These are phyloP conservation scores for Myopa tessellatipennis DNA, from an alignment of 2,888 invertebrate species.

Conservation along the genomic window DNA sequence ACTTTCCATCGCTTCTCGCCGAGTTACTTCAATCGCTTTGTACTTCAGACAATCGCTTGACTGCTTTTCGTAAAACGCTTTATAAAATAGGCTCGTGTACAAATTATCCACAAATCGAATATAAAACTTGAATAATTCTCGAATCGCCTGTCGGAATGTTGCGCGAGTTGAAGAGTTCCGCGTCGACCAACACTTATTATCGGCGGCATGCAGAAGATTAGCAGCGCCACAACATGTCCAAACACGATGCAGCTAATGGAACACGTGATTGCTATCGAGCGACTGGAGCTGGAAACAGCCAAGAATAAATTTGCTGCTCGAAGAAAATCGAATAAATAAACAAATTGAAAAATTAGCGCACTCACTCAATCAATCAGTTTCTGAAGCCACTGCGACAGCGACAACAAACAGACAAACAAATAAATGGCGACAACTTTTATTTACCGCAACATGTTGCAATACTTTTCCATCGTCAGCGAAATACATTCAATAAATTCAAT, in stretches of 20 bases:
- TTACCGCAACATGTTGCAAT: slow-evolving; percentile 8
- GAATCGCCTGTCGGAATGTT: slow-evolving; percentile 34
- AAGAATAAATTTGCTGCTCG: not conserved
- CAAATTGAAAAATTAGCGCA: not conserved
- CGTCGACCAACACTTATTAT: not conserved
- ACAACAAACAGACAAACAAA: not conserved
- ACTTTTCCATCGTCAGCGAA: not conserved
- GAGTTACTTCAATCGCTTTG: no score
- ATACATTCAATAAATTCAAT: not conserved
- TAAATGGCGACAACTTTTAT: slow-evolving; percentile 9
- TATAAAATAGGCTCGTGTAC: not conserved
- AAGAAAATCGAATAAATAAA: not conserved
- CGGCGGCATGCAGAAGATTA: slow-evolving; percentile 1
- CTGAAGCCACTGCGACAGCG: not conserved
- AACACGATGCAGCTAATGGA: slow-evolving; percentile 14
- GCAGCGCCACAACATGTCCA: slow-evolving; percentile 8
- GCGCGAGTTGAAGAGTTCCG: not conserved
- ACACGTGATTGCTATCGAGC: slow-evolving; percentile 7
- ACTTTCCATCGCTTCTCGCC: no score
- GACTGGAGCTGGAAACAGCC: not conserved
- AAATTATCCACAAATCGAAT: not conserved
- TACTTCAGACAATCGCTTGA: no score
- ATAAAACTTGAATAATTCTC: slow-evolving; percentile 32
- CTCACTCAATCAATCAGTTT: not conserved
- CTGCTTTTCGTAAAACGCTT: no score